Evolutionary conservation across 2,113 vertebrate species (phyloP).

Genomic region (Ascaphus truei): DNA sequence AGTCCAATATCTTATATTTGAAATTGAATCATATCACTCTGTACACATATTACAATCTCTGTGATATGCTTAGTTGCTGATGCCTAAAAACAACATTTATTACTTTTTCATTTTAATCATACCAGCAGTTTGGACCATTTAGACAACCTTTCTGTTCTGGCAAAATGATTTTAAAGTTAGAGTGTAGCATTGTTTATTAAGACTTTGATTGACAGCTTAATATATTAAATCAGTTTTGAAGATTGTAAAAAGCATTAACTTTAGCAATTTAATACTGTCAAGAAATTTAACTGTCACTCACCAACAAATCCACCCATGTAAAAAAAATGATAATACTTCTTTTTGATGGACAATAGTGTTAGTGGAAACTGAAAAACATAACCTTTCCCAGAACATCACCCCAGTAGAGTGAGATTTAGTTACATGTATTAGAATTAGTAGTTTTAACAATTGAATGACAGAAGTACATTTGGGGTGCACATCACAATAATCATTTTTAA

Average conservation of each 20-base stretch:
- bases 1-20: too few relatives aligned
- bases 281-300: conserved; percentile 76
- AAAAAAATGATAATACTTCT: conserved; percentile 48
- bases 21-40: too few relatives aligned
- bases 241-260: conserved; percentile 70
- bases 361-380: conserved; percentile 49
- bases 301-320: conserved; percentile 58
- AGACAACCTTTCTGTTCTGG: conserved; percentile 52
- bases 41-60: too few relatives aligned
- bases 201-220: conserved; percentile 72
- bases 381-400: conserved; percentile 35
- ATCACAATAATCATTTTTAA: too few relatives aligned
- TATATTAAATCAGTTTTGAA: conserved; percentile 74
- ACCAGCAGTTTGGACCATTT: conserved; percentile 56
- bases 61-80: too few relatives aligned
- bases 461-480: too few relatives aligned
- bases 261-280: conserved; percentile 73
- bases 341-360: conserved; percentile 50
- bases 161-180: conserved; percentile 59
- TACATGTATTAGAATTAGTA: conserved; percentile 63
- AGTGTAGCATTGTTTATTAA: conserved; percentile 67
- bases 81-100: too few relatives aligned
- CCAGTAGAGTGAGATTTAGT: conserved; percentile 31
- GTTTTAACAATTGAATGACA: too few relatives aligned
- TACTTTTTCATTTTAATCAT: conserved; percentile 32